phyloP scores from a whole-genome alignment of 1,140 invertebrate species.

The Protaetia brevitarsis region DNA sequence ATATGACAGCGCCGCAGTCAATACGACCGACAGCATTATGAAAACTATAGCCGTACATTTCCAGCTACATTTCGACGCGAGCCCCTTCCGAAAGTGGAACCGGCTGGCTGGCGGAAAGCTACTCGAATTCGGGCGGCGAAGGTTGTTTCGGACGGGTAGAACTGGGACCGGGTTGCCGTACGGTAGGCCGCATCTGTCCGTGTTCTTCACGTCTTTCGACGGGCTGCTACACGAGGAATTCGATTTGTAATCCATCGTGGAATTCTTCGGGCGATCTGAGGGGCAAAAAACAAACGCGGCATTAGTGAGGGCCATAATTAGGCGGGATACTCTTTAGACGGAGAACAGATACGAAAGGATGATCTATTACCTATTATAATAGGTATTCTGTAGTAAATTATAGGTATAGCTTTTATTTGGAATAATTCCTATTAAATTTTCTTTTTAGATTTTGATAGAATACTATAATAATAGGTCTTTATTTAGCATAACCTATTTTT shows the following conservation, averaged over 20 bases:
- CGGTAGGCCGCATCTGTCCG: conserved; percentile 64
- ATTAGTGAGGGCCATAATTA: not conserved
- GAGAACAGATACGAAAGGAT: not conserved
- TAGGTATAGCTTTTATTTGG: too few species aligned
- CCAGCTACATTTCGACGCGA: conserved; percentile 84
- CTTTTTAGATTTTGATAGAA: too few species aligned
- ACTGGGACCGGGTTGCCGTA: conserved; percentile 68
- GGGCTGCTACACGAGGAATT: conserved; percentile 79
- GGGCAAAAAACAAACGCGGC: conserved; percentile 37
- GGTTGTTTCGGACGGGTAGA: conserved; percentile 69
- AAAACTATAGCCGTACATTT: conserved; percentile 84
- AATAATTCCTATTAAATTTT: too few species aligned
- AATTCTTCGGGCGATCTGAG: conserved; percentile 83
- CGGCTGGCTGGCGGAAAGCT: conserved; percentile 65
- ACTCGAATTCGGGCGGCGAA: conserved; percentile 59
- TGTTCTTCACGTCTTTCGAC: conserved; percentile 67
- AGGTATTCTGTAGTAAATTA: too few species aligned
- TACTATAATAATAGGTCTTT: too few species aligned
- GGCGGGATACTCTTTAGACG: not conserved
- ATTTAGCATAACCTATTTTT: too few species aligned
- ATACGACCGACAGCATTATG: conserved; percentile 74
- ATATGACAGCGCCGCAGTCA: conserved; percentile 79
- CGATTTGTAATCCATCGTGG: conserved; percentile 83
- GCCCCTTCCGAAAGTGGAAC: conserved; percentile 85
- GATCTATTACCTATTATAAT: not conserved